Percentiles rank a stretch among this genome's conserved stretches.
Conservation (phyloP, 2,113 vertebrate genomes). For the Elachura formosa region DNA sequence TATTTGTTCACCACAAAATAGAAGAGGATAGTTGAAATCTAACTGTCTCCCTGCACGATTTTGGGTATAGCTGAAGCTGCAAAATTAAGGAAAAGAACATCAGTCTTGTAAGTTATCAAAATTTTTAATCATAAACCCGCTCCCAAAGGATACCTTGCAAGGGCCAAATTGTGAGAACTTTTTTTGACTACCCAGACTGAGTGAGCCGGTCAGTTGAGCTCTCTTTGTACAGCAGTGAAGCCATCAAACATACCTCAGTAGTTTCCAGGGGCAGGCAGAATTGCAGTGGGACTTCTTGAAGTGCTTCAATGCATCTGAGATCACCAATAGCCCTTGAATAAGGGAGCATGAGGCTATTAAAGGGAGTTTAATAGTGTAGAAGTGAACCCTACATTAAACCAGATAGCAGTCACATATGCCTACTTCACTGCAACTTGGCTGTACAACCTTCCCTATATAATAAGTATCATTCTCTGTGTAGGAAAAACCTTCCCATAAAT, state of each 20-base stretch:
- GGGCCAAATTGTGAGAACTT: background rate
- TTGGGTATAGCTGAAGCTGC: background rate
- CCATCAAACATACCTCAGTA: background rate
- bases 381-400: background rate
- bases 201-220: background rate
- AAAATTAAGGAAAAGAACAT: background rate
- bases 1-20: background rate
- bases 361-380: background rate
- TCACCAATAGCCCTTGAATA: background rate
- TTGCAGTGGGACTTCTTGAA: background rate
- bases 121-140: background rate
- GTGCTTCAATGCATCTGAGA: background rate
- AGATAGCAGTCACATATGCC: background rate
- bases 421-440: background rate
- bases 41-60: background rate
- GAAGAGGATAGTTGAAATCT: background rate
- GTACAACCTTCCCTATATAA: constrained; percentile 1
- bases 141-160: background rate
- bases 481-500: constrained; percentile 31
- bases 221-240: background rate
- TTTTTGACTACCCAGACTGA: background rate
- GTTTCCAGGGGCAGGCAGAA: background rate
- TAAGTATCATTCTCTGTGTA: background rate
- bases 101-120: background rate
- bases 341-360: background rate